Evolutionary conservation across 2,888 invertebrate species (phyloP).

Genomic region (Acanthoscelides obtectus): DNA sequence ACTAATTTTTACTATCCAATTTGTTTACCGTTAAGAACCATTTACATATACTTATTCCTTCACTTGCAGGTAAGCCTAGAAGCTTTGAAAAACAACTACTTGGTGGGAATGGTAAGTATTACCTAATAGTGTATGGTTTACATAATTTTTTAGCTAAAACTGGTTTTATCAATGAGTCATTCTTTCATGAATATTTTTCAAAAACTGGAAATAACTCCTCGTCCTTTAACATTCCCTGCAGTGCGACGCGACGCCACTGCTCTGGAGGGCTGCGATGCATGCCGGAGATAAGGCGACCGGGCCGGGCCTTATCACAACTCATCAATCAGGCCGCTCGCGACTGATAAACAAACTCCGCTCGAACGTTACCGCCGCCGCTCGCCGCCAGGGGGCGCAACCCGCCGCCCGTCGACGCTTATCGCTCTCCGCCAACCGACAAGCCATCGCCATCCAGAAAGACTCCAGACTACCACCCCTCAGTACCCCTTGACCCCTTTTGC

Average conservation of each 20-base stretch:
- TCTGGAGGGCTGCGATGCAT: conserved; percentile 39
- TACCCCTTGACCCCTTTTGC: neutral
- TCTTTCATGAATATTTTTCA: no score
- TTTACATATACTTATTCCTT: no score
- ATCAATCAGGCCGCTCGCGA: conserved; percentile 47
- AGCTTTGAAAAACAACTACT: no score
- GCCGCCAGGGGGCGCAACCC: conserved; percentile 32
- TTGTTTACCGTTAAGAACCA: no score
- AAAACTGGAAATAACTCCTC: no score
- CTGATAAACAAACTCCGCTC: conserved; percentile 48
- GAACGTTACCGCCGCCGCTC: conserved; percentile 29
- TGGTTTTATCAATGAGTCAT: no score
- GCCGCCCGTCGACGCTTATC: neutral
- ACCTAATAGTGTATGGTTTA: no score
- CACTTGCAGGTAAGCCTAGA: no score
- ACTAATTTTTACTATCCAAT: no score
- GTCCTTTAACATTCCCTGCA: no score
- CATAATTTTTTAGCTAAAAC: no score
- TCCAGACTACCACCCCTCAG: neutral
- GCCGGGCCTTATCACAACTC: conserved; percentile 47
- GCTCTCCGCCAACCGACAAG: neutral
- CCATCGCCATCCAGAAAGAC: neutral
- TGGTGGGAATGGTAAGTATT: no score
- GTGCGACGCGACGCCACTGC: neutral
- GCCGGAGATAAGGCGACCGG: conserved; percentile 46